Conservation (phyloP, 2,797 vertebrate species). For the Linurgus olivaceus region DNA sequence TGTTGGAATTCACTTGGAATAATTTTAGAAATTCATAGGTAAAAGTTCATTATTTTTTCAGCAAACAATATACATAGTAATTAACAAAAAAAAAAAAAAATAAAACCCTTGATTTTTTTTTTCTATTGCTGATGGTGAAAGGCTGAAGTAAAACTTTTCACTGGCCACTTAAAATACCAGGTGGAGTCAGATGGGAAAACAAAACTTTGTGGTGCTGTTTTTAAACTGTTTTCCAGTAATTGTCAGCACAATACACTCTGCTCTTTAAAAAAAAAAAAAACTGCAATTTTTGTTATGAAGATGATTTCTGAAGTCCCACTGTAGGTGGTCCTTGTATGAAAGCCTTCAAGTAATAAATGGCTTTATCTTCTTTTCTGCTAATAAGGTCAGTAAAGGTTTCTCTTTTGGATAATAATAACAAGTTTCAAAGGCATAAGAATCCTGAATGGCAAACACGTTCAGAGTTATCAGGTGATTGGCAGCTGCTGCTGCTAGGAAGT, state of each 20-base stretch:
- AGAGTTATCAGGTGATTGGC: neutral
- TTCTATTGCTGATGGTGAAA: neutral
- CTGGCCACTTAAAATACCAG: neutral
- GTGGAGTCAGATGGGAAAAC: neutral
- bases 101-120: neutral
- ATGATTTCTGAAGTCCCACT: neutral
- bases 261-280: neutral
- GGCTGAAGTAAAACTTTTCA: neutral
- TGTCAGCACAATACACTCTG: neutral
- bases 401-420: neutral
- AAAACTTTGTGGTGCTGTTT: neutral
- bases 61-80: neutral
- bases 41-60: neutral
- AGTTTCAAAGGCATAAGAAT: neutral
- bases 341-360: neutral
- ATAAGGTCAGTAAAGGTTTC: neutral
- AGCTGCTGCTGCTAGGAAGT: neutral
- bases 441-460: neutral
- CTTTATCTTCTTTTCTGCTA: neutral
- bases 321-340: neutral
- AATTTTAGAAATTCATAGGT: neutral
- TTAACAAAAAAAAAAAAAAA: neutral
- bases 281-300: neutral
- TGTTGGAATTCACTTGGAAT: neutral
- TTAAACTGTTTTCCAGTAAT: neutral